Base-by-base conservation (phyloP, 2,113 vertebrate genomes). In the Dipodomys spectabilis region DNA sequence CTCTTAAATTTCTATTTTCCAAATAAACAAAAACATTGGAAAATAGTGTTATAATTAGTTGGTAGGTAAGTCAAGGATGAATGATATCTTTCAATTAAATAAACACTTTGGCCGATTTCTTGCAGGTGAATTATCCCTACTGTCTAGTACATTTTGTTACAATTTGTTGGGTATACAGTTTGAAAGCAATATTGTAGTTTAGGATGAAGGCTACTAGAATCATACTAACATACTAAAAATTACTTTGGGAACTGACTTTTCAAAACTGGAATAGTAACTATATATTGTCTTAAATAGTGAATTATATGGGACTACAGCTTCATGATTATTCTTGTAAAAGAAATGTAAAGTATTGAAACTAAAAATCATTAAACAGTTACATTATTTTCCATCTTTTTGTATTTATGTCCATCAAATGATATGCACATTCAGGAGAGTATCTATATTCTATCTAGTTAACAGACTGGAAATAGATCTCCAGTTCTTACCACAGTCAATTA, bases 131-230 rank as follows among this genome's bases (percentile, higher is more conserved):
- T 90, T 80, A 16, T 28, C 25, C 92, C 27, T 57, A 83, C 32
- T 68, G 82, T 12, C 67, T 35, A 27, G 69, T 49, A 7, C 28
- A 75, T 88, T 80, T 88, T 91, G 65, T 88, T 73, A 44, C 62
- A n/a, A 86, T 44, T 62, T 62, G 20, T 62, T 49, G 49, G 49
- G 16, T 62, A 62, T 62, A 62, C 16, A 62, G 49, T 11, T 49
- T 82, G 35, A 73, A 93, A 91, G 20, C 49, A 83, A 74, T 78
- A 32, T 68, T 88, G 68, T 62, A 82, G 86, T 86, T 91, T 82
- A 82, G 45, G 3, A 79, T 78, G 30, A 27, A 25, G 49, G 12
- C 49, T 86, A 7, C 22, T 78, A 6, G 13, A 85, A 53, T 82
- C 45, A 77, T 73, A 57, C 39, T 45, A 80, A 74, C 60, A 88